A percentile compares a stretch with the other conserved stretches of the same genome.
These are phyloP conservation scores for Aphelenchoides besseyi DNA, from an alignment of 1,140 invertebrate genomes.

Conservation along the genomic window DNA sequence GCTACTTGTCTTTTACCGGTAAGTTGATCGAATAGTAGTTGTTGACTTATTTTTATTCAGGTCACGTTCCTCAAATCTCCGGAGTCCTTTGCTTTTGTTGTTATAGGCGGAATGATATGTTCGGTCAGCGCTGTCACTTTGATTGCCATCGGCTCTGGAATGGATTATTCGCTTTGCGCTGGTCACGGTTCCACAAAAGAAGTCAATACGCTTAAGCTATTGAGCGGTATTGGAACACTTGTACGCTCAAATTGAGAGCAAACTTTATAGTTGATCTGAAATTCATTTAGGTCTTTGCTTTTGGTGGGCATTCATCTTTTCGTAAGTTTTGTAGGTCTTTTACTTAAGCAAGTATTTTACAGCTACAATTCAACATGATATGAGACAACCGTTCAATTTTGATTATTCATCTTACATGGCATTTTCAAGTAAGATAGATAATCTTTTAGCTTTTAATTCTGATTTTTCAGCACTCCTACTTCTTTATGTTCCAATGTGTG, in stretches of 20 bases:
- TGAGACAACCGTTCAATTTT: slow-evolving; percentile 59
- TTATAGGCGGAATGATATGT: slow-evolving; percentile 39
- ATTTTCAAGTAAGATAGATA: neutral
- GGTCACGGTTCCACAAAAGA: slow-evolving; percentile 12
- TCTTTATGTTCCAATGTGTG: slow-evolving; percentile 45
- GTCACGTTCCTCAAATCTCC: slow-evolving; percentile 72
- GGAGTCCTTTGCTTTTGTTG: slow-evolving; percentile 70
- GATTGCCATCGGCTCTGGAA: slow-evolving; percentile 46
- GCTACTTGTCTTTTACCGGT: too few species aligned
- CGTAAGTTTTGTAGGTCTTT: slow-evolving; percentile 25
- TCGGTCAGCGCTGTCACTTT: slow-evolving; percentile 48
- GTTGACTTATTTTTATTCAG: slow-evolving; percentile 68
- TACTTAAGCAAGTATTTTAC: slow-evolving; percentile 6
- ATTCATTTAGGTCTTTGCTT: too few species aligned
- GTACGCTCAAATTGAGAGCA: too few species aligned
- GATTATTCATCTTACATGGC: neutral
- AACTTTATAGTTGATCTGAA: too few species aligned
- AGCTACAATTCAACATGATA: slow-evolving; percentile 46
- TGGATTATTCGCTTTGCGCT: slow-evolving; percentile 44
- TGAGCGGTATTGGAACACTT: too few species aligned
- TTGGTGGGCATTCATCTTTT: slow-evolving; percentile 62
- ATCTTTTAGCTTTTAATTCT: slow-evolving; percentile 20
- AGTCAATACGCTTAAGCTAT: slow-evolving; percentile 31
- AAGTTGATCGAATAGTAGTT: too few species aligned
- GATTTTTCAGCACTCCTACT: slow-evolving; percentile 32